Base-by-base conservation (phyloP, 2,113 vertebrate species). In the Eudyptes chrysolophus region DNA sequence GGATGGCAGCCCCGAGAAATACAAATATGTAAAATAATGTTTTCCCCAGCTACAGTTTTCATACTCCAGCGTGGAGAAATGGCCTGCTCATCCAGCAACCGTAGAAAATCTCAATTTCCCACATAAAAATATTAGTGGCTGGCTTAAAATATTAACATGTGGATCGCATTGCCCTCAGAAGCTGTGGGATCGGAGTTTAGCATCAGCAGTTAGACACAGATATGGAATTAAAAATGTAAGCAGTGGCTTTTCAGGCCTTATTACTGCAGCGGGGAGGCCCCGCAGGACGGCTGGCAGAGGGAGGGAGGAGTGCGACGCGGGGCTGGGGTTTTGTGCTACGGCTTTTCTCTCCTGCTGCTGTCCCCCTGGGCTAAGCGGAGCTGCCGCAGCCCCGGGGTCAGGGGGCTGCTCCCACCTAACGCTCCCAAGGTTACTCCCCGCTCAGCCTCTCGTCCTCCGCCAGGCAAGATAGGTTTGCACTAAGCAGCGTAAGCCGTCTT, bases 91-190 rank as follows among this genome's bases (percentile, higher is more conserved):
- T 96, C 91, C 91, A 87, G 83, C 95, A 84, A 97, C 83, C 95
- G 76, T 97, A 97, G 95, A 97, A 97, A 98, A 97, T 97, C 91
- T 92, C 95, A 7, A 97, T 97, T 98, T 97, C 97, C 92, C 97
- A 97, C 97, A 97, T 98, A 98, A 98, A 98, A 98, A 98, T 96
- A 98, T 98, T 97, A 98, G 97, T 88, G 96, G 68, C 87, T 94
- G 93, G 97, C 95, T 98, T 98, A 97, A 97, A 96, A 97, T 97
- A 97, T 96, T 97, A 97, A 97, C 96, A 96, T 83, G 96, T 92
- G 95, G 96, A 92, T 96, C 48, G 72, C 89, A 92, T 92, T 97
- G 97, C 92, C 97, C 95, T 98, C 92, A 65, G 97, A 95, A 90
- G 96, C 95, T 64, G 76, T 6, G 92, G 82, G 95, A 96, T 95